Conservation (phyloP, 2,888 invertebrate genomes). For the Pterobdella sp. region DNA sequence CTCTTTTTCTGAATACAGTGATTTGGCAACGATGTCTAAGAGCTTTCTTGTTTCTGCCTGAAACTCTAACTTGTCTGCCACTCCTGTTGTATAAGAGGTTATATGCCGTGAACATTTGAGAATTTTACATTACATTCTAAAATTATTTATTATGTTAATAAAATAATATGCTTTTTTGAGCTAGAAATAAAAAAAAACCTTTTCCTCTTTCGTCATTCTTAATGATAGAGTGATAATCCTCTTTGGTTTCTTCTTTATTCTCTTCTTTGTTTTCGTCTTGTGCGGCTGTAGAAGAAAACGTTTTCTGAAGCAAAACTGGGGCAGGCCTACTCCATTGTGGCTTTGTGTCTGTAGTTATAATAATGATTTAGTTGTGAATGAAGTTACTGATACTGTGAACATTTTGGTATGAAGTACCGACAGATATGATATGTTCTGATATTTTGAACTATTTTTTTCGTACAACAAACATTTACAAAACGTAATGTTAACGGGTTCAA, state of each 20-base stretch:
- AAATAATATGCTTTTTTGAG: not conserved
- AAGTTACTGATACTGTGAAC: no score
- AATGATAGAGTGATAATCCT: conserved; percentile 59
- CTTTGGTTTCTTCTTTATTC: conserved; percentile 37
- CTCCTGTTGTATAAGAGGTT: conserved; percentile 41
- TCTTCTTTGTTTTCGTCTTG: conserved; percentile 10
- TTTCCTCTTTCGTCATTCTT: conserved; percentile 59
- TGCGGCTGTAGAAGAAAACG: conserved; percentile 4
- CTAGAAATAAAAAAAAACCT: conserved; percentile 49
- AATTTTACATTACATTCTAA: conserved; percentile 17
- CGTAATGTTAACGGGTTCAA: not conserved
- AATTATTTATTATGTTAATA: not conserved
- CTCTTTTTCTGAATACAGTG: conserved; percentile 93
- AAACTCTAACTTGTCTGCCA: conserved; percentile 70
- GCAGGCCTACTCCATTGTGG: not conserved
- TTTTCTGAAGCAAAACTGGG: not conserved
- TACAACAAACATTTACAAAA: not conserved
- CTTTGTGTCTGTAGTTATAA: no score
- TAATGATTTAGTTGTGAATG: no score
- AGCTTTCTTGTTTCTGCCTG: conserved; percentile 93
- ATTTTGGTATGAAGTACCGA: not conserved
- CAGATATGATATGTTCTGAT: not conserved
- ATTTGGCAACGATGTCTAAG: conserved; percentile 90
- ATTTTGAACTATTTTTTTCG: not conserved
- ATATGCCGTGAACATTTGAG: not conserved